Base-by-base conservation (phyloP, 2,797 vertebrate species). In the Erpetoichthys calabaricus region DNA sequence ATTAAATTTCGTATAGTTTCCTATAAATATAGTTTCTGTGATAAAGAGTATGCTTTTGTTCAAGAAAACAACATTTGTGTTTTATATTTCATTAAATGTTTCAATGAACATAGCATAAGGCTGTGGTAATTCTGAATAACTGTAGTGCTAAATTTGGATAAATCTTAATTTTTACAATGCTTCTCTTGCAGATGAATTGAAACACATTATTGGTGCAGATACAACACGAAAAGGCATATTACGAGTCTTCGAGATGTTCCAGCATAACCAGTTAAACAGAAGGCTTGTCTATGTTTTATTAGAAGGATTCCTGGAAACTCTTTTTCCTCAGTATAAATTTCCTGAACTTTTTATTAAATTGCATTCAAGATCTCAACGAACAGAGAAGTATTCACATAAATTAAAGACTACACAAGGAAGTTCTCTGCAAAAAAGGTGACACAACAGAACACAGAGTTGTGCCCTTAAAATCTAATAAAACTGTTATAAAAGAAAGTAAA, bases 161-260 rank as follows among this genome's bases (percentile, higher is more conserved):
- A 25, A 25, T 25, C 25, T 57, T 3, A 55, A 41, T 64, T 64
- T 6, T 9, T 64, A 53, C 51, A 2, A 57, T 64, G 53, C 57
- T 6, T 0, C 69, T 65, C 63, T 60, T 72, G 53, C 76, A 99
- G 96, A 99, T 63, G 96, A 99, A 73, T 72, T 99, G 75, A 99
- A 98, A 80, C 96, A 98, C 84, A 99, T 99, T 73, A 95, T 99
- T 52, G 96, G 95, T 1, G 96, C 95, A 1, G 96, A 99, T 72
- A 99, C 96, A 56, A 95, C 94, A 0, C 85, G 96, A 45, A 98
- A 98, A 64, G 96, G 96, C 71, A 98, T 99, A 70, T 90, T 99
- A 65, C 91, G 95, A 1, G 91, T 99, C 70, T 98, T 99, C 57
- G 91, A 99, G 80, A 98, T 99, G 95, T 99, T 99, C 75, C 96